Base-by-base conservation (phyloP, 2,797 vertebrate species). In the Odontamblyopus rebecca region DNA sequence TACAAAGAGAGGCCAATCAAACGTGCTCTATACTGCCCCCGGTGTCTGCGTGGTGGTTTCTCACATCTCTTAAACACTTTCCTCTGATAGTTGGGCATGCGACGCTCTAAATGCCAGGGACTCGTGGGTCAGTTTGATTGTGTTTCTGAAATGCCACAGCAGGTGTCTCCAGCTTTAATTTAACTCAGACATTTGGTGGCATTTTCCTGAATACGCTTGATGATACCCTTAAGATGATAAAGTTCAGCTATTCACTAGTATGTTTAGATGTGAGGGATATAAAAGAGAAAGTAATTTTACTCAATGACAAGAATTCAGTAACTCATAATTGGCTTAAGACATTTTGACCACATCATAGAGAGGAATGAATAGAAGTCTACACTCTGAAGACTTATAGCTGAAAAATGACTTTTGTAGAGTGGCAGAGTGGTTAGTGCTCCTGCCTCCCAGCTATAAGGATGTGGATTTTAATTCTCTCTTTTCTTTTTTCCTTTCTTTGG, bases 81-180 rank as follows among this genome's bases (percentile, higher is more conserved):
- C 82, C 77, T 70, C 60, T 85, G 87, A 86, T 86, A 67, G 83
- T 74, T 70, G 84, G 61, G 84, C 86, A 85, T 89, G 78, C 81
- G 77, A 88, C 79, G 81, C 81, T 85, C 86, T 80, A 92, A 92
- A 93, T 93, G 91, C 89, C 91, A 93, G 75, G 75, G 68, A 71
- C 76, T 71, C 67, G 26, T 78, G 78, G 91, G 92, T 92, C 91
- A 89, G 76, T 79, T 69, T 89, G 91, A 91, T 88, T 88, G 88
- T 90, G 84, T 89, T 90, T 90, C 74, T 82, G 78, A 92, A 92
- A 93, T 92, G 87, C 82, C 92, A 92, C 78, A 74, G 84, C 71
- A 83, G 76, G 88, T 89, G 87, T 90, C 86, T 83, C 82, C 60
- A 11, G 68, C 74, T 91, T 89, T 91, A 90, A 92, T 92, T 88